These are phyloP conservation scores for Agelas oroides DNA, from an alignment of 37 sponge, comb jelly and placozoan genomes.

Conservation along the genomic window DNA sequence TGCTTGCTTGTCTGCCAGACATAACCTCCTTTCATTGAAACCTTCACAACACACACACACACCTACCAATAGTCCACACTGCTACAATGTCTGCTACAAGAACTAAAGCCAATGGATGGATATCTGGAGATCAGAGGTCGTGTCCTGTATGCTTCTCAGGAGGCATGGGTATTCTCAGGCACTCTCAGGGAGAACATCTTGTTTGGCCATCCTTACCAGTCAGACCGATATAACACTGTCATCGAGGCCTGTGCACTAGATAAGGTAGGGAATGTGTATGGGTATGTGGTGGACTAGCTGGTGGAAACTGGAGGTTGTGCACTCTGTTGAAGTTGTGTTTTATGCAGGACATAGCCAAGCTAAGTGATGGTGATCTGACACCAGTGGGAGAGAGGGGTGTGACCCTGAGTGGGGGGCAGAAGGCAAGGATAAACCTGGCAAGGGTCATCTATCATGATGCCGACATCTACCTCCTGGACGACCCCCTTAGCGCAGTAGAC, in stretches of 20 bases:
- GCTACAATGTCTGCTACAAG: slow-evolving; percentile 72
- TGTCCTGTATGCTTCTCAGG: slow-evolving; percentile 75
- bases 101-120: slow-evolving; percentile 57
- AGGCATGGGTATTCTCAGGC: slow-evolving; percentile 82
- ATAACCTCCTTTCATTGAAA: too few species aligned
- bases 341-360: slow-evolving; percentile 64
- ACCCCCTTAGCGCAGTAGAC: slow-evolving; percentile 91
- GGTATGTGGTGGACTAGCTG: too few species aligned
- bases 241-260: slow-evolving; percentile 70
- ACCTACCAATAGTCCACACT: slow-evolving; percentile 46
- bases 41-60: too few species aligned
- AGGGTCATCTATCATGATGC: slow-evolving; percentile 81
- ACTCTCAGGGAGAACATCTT: slow-evolving; percentile 80
- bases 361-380: slow-evolving; percentile 85
- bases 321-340: too few species aligned
- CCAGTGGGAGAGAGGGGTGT: slow-evolving; percentile 91
- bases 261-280: slow-evolving; percentile 60
- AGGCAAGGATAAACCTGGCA: slow-evolving; percentile 89
- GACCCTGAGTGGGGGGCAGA: slow-evolving; percentile 95
- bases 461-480: slow-evolving; percentile 83
- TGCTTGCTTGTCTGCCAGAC: neutral
- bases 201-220: slow-evolving; percentile 56
- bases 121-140: slow-evolving; percentile 44
- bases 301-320: too few species aligned
- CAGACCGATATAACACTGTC: slow-evolving; percentile 53